Conservation (phyloP, 2,113 vertebrate genomes). For the Taxidea taxus region DNA sequence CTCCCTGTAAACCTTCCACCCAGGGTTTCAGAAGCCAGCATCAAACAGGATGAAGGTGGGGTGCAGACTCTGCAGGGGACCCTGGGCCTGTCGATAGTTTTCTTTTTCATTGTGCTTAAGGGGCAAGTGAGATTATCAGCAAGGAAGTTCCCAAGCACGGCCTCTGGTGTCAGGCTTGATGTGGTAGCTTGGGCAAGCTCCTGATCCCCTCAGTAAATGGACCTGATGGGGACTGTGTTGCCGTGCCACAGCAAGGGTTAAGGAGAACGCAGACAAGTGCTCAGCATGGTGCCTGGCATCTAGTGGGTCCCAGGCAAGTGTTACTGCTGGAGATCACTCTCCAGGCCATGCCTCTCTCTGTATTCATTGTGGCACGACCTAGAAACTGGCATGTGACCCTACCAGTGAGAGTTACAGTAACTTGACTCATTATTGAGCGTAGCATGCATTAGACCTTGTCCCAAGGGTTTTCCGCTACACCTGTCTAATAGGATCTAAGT, state of each 20-base stretch:
- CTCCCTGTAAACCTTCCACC: neutral
- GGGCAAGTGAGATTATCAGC: neutral
- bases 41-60: neutral
- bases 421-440: neutral
- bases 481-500: neutral
- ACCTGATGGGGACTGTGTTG: neutral
- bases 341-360: neutral
- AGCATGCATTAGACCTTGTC: neutral
- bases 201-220: neutral
- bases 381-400: neutral
- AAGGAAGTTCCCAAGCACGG: neutral
- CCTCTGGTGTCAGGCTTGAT: neutral
- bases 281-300: neutral
- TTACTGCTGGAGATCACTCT: neutral
- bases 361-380: neutral
- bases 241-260: neutral
- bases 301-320: neutral
- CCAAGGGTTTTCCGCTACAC: neutral
- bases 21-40: neutral
- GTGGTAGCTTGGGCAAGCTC: neutral
- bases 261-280: neutral
- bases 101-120: neutral
- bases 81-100: neutral
- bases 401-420: neutral
- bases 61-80: neutral